Evolutionary conservation across 2,113 vertebrate genomes (phyloP).

Genomic region (Serranochromis macrocephalus): DNA sequence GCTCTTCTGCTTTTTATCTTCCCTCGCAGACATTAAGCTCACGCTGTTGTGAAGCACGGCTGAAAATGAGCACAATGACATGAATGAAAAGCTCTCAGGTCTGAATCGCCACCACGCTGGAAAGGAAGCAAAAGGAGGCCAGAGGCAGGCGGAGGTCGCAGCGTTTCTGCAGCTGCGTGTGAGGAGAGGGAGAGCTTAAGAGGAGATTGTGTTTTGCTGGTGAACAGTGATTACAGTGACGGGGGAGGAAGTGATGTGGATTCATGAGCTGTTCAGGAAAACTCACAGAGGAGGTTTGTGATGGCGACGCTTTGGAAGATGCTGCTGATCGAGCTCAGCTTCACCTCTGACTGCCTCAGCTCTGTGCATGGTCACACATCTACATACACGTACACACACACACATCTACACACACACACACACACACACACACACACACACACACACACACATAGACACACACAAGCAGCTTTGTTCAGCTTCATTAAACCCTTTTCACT

Average conservation of each 20-base stretch:
- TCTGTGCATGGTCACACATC: not conserved
- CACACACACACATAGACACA: not conserved
- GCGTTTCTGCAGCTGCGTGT: not conserved
- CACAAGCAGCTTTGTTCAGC: conserved; percentile 55
- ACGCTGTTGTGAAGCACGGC: not conserved
- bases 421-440: not conserved
- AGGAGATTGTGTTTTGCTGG: not conserved
- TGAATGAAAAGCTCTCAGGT: not conserved
- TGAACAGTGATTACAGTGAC: not conserved
- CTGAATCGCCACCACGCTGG: not conserved
- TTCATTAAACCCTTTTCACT: conserved; percentile 58
- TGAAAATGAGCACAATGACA: not conserved
- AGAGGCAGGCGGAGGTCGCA: not conserved
- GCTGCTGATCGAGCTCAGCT: not conserved
- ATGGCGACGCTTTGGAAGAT: not conserved
- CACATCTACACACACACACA: conserved; percentile 16
- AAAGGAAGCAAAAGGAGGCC: not conserved
- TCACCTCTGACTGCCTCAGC: not conserved
- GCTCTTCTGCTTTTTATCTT: not conserved
- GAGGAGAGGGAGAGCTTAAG: not conserved
- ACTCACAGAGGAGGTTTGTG: not conserved
- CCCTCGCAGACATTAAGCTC: not conserved
- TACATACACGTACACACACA: not conserved
- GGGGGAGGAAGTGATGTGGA: not conserved
- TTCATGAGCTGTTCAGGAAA: not conserved